phyloP scores from a whole-genome alignment of 2,113 vertebrate genomes.

The Sakesphorus luctuosus region DNA sequence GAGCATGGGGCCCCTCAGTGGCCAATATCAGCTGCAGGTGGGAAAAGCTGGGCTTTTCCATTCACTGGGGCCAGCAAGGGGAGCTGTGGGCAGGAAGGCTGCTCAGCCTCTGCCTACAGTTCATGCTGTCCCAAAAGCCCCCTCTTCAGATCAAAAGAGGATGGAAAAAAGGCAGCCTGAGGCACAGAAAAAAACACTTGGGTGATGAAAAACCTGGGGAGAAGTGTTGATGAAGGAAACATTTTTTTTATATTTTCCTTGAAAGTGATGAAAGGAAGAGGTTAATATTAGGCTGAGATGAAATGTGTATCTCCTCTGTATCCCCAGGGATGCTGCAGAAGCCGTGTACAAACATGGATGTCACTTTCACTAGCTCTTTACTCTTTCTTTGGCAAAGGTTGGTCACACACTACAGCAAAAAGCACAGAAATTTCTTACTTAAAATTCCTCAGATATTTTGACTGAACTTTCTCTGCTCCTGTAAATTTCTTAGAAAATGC shows the following conservation, averaged over 20 bases:
- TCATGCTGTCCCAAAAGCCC: background rate
- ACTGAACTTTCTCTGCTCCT: background rate
- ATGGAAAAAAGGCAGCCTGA: background rate
- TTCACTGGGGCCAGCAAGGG: accelerated
- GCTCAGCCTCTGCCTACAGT: background rate
- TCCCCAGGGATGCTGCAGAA: background rate
- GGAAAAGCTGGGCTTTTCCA: background rate
- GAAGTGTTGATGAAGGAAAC: background rate
- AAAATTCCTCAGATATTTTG: background rate
- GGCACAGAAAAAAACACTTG: background rate
- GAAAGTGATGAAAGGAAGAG: background rate
- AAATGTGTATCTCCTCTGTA: background rate
- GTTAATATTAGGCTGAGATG: background rate
- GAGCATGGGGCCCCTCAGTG: accelerated
- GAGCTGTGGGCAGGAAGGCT: background rate
- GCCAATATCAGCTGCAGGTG: background rate
- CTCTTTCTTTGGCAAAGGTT: background rate
- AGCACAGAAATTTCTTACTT: background rate
- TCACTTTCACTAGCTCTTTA: background rate
- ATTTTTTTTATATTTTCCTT: background rate
- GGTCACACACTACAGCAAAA: background rate
- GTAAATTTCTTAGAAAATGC: background rate
- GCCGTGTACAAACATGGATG: background rate
- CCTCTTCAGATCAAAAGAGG: background rate
- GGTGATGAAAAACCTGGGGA: background rate